These are phyloP conservation scores for Drosophila serrata DNA, from an alignment of 1,140 invertebrate genomes.

Conservation along the genomic window DNA sequence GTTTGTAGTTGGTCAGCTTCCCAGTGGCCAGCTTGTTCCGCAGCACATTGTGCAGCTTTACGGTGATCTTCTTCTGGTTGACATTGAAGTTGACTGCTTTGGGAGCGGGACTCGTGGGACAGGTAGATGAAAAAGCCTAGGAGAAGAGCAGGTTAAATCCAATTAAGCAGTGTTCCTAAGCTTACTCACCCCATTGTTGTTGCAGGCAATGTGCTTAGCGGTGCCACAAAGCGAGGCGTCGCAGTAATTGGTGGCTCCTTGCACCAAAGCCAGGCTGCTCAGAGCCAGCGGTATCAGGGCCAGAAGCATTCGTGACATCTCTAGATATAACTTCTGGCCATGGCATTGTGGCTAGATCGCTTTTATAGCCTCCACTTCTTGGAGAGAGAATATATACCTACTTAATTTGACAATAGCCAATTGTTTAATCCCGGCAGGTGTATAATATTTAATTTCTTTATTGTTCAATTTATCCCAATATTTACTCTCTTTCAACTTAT, in stretches of 20 bases:
- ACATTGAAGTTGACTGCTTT: conserved; percentile 2
- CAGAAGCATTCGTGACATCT: conserved; percentile 39
- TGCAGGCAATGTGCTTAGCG: conserved; percentile 55
- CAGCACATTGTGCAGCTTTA: conserved; percentile 44
- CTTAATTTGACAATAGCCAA: conserved; percentile 22
- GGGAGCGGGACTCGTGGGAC: conserved; percentile 48
- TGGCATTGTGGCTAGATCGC: neutral
- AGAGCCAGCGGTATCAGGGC: conserved; percentile 9
- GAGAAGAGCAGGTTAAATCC: neutral
- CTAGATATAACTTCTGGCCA: neutral
- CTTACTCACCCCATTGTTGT: conserved; percentile 52
- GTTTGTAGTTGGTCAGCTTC: conserved; percentile 18
- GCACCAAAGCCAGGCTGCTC: conserved; percentile 4
- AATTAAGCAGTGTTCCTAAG: no score
- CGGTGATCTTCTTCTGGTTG: neutral
- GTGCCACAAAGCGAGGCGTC: conserved; percentile 12
- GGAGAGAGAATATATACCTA: neutral
- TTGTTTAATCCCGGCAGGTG: conserved; percentile 5
- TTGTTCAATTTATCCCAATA: conserved; percentile 29
- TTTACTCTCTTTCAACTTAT: conserved; percentile 12
- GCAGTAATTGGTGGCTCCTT: conserved; percentile 41
- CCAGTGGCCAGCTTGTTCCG: conserved; percentile 70
- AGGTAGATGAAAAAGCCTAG: conserved; percentile 35
- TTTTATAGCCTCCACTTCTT: conserved; percentile 29
- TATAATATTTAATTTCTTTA: conserved; percentile 7